Evolutionary conservation across 2,797 vertebrate species (phyloP), one percentile per base, ranked within the genome.

Genomic region (Mormyrus proboscirostris): DNA sequence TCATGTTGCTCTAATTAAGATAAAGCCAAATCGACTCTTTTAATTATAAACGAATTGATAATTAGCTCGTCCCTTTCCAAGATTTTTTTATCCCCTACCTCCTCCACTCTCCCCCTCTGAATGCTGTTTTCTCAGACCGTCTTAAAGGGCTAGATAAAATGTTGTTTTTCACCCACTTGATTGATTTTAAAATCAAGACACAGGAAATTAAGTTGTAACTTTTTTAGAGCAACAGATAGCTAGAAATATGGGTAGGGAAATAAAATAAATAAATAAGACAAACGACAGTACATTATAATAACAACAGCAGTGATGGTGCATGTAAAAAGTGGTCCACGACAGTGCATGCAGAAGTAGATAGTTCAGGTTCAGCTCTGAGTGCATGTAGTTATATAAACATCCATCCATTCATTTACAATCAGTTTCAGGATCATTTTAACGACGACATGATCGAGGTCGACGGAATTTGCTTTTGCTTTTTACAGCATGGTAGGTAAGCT

Each of bases 1-100:
- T 51, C 62, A 73, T 14, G 65, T 76, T 29, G n/a, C 88, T 76
- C 41, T 88, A 76, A 88, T 76, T 88, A 51, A 76, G 47, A 59
- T 38, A 76, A 88, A 38, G 87, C 50, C 10, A 22, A 79, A 88
- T 29, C 16, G 44, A 50, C 25, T 88, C 62, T 73, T 88, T 62
- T 88, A 53, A 53, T 76, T 88, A 79, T 55, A 76, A 41, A 53
- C 14, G 19, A 51, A 38, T 88, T 51, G 57, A 38, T 88, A 22
- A 88, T 33, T 88, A 62, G 86, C n/a, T 62, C 4, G 22, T 62
- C 7, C 88, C n/a, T 51, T 53, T 86, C 14, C 22, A 7, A 29
- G 12, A 10, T 25, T 86, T 86, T 57, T 4, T 29, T 33, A 29
- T 33, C 29, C 69, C 16, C 33, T 5, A 10, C 16, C 14, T 76